Base-by-base conservation (phyloP, 2,888 invertebrate genomes). In the Stenichneumon culpator region DNA sequence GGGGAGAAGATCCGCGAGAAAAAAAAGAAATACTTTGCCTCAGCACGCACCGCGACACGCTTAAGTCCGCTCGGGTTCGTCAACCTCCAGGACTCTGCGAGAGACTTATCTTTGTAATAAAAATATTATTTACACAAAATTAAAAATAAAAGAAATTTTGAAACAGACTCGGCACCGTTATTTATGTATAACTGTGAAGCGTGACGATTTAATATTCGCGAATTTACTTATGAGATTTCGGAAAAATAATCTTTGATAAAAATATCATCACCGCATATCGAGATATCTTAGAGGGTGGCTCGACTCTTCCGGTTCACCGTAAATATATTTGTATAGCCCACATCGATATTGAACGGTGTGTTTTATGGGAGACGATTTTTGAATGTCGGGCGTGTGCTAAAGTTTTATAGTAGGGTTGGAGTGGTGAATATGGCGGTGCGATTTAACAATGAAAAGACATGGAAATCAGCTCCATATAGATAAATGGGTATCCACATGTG, bases 31-130 rank as follows among this genome's bases (percentile, higher is more conserved):
- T 2, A 50, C 9, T 65, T 72, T 22, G 70, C 57, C 16, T 52
- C 65, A 57, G 11, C 47, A 68, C 57, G 57, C 50, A 54, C 52
- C 44, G 60, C 78, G 82, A 82, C 73, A 68, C 44, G 68, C 68
- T 73, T 78, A 54, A 54, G 52, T 19, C 69, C 39, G 44, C 50
- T 81, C 69, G 54, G 70, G 54, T 50, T 22, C 28, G 36, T 28
- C 22, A 22, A 74, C 73, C 68, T 79, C 73, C 79, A 73, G 44
- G 32, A 1, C 6, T 7, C 6, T 7, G 60, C 14, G 39, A 65
- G 9, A 7, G 36, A 7, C n/a, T 67, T 44, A 14, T 44, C 14
- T 14, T 14, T 44, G 11, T 2, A 0, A 44, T 14, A 44, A 14
- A 44, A 44, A 44, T 39, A 39, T 39, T n/a, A n/a, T n/a, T n/a